Evolutionary conservation across 1,140 invertebrate species (phyloP).

Genomic region (Subanguina moxae): DNA sequence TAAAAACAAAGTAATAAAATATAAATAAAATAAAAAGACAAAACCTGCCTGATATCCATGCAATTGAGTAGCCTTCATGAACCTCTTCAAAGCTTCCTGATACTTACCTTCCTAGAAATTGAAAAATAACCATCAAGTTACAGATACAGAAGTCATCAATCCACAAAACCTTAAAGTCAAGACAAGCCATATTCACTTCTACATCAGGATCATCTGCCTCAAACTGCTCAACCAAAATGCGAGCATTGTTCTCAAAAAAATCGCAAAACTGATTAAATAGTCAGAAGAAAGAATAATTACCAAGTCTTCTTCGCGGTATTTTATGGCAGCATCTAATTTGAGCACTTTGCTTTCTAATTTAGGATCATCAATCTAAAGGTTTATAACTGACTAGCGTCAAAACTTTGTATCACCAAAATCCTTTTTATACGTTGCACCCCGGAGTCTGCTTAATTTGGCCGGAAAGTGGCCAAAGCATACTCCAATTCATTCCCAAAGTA

Average conservation of each 20-base stretch:
- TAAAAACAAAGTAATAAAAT: slow-evolving; percentile 1
- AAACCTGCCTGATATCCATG: slow-evolving; percentile 70
- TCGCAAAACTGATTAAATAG: too few species aligned
- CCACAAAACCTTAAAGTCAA: slow-evolving; percentile 83
- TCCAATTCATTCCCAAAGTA: too few species aligned
- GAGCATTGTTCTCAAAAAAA: slow-evolving; percentile 66
- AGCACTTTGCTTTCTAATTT: slow-evolving; percentile 71
- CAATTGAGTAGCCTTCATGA: slow-evolving; percentile 79
- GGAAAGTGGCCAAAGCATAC: too few species aligned
- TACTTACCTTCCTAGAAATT: slow-evolving; percentile 71
- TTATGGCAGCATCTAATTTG: slow-evolving; percentile 94
- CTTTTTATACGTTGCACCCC: too few species aligned
- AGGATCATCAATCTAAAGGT: slow-evolving; percentile 72
- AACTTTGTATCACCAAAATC: too few species aligned
- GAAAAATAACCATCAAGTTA: background rate
- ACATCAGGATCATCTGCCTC: slow-evolving; percentile 82
- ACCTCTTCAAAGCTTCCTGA: slow-evolving; percentile 86
- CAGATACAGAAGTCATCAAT: slow-evolving; percentile 12
- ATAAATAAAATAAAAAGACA: background rate
- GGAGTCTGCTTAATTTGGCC: too few species aligned
- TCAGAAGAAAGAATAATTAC: slow-evolving; percentile 53
- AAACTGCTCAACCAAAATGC: slow-evolving; percentile 85
- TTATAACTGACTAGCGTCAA: too few species aligned
- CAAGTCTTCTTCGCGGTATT: slow-evolving; percentile 92
- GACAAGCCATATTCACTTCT: slow-evolving; percentile 90